Evolutionary conservation across 2,797 vertebrate genomes (phyloP), one percentile per base, ranked within the genome.

Genomic region (Argentina silus): DNA sequence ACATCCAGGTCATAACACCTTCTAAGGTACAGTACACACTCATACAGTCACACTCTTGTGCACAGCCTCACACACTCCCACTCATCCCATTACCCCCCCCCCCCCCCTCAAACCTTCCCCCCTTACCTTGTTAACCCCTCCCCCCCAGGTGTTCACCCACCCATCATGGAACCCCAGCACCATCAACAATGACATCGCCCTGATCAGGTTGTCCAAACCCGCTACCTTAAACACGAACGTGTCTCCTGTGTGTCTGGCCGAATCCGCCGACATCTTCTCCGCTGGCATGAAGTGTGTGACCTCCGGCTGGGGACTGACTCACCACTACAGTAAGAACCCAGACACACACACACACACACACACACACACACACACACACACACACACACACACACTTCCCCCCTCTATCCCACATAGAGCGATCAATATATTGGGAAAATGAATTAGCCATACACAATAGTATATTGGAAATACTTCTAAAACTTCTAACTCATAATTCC

Each of bases 101-200:
- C 27, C 27, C 1, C 1, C 27, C 15, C 15, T 55, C 19, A 55
- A 67, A 71, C 23, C 59, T 56, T 9, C 6, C 3, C 15, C 44
- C 4, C 21, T 9, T 0, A 1, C 36, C 36, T 48, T 23, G 47
- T 50, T 14, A 47, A 51, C 9, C 12, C 19, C 4, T 9, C 53
- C 62, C 15, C 14, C 17, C 27, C 56, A 96, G 95, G 95, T 95
- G 51, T 94, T 96, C 91, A 94, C 90, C 67, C 93, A 96, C 82
- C 94, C 93, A 72, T 10, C 7, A 0, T 95, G 89, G 89, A 95
- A 89, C 85, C 0, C 78, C 10, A 9, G 81, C 17, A 95, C 94
- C 56, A 67, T 92, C 81, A 90, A 82, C 77, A 90, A 95, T 0
- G 95, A 96, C 85, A 94, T 96, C 74, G 1, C 86, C 6, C 91